These are phyloP conservation scores for Clupea harengus DNA, from an alignment of 2,113 vertebrate species.

Conservation along the genomic window DNA sequence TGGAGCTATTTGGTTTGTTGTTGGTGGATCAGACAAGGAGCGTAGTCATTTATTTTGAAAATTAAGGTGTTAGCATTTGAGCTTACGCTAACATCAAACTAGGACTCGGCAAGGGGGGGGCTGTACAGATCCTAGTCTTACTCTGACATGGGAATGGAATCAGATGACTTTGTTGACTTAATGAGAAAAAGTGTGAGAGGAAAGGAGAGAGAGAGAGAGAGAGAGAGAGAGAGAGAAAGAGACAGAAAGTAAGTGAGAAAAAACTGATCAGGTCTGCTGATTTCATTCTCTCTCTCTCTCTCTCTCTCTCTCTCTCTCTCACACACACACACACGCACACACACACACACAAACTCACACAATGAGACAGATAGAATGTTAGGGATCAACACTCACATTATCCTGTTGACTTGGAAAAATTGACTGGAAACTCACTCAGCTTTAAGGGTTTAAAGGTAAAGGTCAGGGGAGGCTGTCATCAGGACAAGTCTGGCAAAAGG, in stretches of 20 bases:
- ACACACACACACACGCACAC: neutral
- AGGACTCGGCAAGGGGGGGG: neutral
- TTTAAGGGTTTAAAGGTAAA: neutral
- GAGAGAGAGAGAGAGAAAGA: neutral
- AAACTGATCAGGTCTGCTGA: neutral
- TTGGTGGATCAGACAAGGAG: slow-evolving; percentile 21
- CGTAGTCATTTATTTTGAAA: neutral
- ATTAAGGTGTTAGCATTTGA: neutral
- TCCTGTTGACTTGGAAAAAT: no score
- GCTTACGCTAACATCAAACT: neutral
- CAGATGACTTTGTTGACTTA: neutral
- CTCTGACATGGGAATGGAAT: neutral
- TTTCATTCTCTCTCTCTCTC: no score
- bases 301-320: no score
- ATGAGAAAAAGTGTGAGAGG: neutral
- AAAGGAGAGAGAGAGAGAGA: neutral
- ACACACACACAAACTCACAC: no score
- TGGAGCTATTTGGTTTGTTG: slow-evolving; percentile 19
- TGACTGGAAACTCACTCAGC: neutral
- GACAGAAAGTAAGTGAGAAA: neutral
- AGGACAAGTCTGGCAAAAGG: neutral
- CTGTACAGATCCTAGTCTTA: neutral
- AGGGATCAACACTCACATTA: no score
- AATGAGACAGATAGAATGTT: no score
- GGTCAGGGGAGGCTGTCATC: neutral